A percentile compares a stretch with the other conserved stretches of the same genome.
phyloP scores from a whole-genome alignment of 2,113 vertebrate genomes.

The Bufo bufo region DNA sequence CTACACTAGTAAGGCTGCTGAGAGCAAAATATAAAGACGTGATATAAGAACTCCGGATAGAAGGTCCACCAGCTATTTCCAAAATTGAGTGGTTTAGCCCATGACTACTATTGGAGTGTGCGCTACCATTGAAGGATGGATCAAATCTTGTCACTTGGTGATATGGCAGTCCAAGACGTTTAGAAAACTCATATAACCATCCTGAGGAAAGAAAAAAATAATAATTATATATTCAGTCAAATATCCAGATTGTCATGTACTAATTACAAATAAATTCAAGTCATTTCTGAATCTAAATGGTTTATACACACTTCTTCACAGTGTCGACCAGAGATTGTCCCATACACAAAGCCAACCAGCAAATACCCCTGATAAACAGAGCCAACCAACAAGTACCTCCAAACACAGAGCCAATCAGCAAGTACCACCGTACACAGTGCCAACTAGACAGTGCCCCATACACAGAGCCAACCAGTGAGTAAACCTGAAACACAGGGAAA shows the following conservation, averaged over 20 bases:
- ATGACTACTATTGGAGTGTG: conserved; percentile 64
- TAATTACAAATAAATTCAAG: neutral
- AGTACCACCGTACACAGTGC: too few relatives aligned
- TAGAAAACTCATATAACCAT: conserved; percentile 80
- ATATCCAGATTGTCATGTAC: neutral
- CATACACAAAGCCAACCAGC: too few relatives aligned
- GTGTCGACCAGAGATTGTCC: neutral
- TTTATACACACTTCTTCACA: neutral
- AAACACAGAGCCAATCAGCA: too few relatives aligned
- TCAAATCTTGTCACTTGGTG: conserved; percentile 66
- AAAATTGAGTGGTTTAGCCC: conserved; percentile 56
- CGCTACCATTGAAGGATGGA: conserved; percentile 26
- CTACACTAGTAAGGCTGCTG: conserved; percentile 82
- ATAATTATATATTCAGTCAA: neutral
- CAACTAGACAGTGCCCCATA: too few relatives aligned
- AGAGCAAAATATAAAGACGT: conserved; percentile 82
- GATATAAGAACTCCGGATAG: conserved; percentile 80
- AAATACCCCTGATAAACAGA: too few relatives aligned
- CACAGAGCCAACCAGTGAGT: too few relatives aligned
- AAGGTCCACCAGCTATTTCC: conserved; percentile 70
- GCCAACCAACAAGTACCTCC: too few relatives aligned
- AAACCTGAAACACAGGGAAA: too few relatives aligned
- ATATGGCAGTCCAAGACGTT: conserved; percentile 77
- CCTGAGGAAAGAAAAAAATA: conserved; percentile 64
- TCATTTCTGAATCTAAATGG: neutral